Conservation (phyloP, 2,797 vertebrate species). For the Coregonus ussuriensis region DNA sequence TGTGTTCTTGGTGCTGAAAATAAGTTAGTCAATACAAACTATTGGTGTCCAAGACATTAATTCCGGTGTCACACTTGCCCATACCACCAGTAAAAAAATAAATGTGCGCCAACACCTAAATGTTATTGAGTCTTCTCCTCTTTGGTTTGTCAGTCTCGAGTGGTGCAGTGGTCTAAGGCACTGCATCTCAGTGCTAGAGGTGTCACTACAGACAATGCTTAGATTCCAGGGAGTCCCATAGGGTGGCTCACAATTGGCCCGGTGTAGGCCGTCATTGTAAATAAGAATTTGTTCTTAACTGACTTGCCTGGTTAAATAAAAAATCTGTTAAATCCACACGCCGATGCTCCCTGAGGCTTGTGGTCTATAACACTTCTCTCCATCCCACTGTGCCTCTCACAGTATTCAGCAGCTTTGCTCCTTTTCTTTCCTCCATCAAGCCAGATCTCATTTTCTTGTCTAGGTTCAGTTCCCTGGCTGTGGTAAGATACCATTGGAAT, state of each 20-base stretch:
- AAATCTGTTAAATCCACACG: background rate
- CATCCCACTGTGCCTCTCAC: constrained; percentile 37
- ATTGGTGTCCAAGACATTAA: background rate
- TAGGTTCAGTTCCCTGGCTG: constrained; percentile 58
- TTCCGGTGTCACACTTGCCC: background rate
- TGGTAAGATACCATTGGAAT: constrained; percentile 65
- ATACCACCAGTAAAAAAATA: background rate
- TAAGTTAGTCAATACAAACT: too few relatives aligned
- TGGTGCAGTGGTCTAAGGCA: too few relatives aligned
- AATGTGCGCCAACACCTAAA: background rate
- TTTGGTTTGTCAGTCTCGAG: background rate
- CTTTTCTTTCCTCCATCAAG: constrained; percentile 50
- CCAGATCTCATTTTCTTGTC: constrained; percentile 39
- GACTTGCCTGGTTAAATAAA: too few relatives aligned
- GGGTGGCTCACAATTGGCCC: too few relatives aligned
- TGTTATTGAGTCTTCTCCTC: too few relatives aligned
- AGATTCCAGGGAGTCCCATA: too few relatives aligned
- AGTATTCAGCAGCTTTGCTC: constrained; percentile 15
- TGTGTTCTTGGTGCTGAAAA: background rate
- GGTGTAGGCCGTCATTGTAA: too few relatives aligned
- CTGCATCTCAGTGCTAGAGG: too few relatives aligned
- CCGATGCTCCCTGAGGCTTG: constrained; percentile 11
- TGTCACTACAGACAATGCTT: too few relatives aligned
- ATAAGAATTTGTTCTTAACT: too few relatives aligned
- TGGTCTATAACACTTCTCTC: constrained; percentile 19